Percentiles rank a stretch among this genome's conserved stretches.
These are phyloP conservation scores for Heliconius ismenius DNA, from an alignment of 2,888 invertebrate genomes.

Conservation along the genomic window DNA sequence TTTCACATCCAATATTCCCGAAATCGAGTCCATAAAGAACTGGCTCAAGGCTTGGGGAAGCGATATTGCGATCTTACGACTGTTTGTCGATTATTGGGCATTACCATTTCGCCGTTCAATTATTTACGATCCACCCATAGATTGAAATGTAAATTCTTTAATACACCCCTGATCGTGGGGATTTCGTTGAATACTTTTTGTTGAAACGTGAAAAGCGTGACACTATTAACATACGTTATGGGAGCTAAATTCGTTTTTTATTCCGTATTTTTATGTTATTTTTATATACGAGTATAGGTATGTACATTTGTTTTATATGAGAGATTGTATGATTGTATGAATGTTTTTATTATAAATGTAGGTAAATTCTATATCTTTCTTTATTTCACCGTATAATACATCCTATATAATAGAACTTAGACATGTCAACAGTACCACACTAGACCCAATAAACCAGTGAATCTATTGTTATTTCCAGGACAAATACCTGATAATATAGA, in stretches of 20 bases:
- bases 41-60: slow-evolving; percentile 49
- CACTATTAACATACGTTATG: slow-evolving; percentile 15
- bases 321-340: neutral
- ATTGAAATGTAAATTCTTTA: slow-evolving; percentile 28
- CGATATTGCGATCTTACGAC: slow-evolving; percentile 46
- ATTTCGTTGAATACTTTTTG: slow-evolving; percentile 13
- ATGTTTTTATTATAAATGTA: too few relatives aligned
- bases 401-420: neutral
- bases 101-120: slow-evolving; percentile 36
- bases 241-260: neutral
- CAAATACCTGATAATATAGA: slow-evolving; percentile 44
- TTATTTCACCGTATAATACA: too few relatives aligned
- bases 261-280: neutral
- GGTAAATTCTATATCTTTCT: too few relatives aligned
- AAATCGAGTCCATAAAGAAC: slow-evolving; percentile 58
- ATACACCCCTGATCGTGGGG: slow-evolving; percentile 17
- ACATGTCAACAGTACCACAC: neutral
- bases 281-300: neutral
- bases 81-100: slow-evolving; percentile 45
- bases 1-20: slow-evolving; percentile 55
- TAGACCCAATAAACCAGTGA: neutral
- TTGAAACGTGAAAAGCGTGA: neutral
- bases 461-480: neutral
- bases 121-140: slow-evolving; percentile 27
- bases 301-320: neutral